Evolutionary conservation across 2,113 vertebrate genomes (phyloP).

Genomic region (Lethenteron camtschaticum): DNA sequence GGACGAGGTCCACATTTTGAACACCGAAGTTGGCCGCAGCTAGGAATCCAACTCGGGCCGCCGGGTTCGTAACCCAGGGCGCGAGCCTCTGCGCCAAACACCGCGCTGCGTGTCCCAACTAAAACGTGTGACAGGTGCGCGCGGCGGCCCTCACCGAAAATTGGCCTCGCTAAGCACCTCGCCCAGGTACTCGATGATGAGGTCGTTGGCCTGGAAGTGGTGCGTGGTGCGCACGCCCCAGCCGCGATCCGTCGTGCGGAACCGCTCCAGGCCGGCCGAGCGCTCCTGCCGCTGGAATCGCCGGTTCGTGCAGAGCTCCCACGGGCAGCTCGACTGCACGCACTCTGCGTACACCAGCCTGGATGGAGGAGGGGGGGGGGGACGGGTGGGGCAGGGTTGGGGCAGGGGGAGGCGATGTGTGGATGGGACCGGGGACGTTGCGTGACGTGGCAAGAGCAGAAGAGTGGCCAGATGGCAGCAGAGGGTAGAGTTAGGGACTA

Average conservation of each 20-base stretch:
- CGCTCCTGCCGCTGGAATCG: constrained; percentile 84
- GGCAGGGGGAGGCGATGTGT: neutral
- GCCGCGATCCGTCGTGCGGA: constrained; percentile 63
- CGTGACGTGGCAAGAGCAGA: neutral
- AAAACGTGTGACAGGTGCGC: no score
- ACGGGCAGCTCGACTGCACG: constrained; percentile 70
- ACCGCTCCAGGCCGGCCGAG: constrained; percentile 84
- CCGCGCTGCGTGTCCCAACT: no score
- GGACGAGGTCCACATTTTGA: no score
- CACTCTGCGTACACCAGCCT: constrained; percentile 98
- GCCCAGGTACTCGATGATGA: constrained; percentile 93
- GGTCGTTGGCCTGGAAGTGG: constrained; percentile 57
- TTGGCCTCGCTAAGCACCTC: constrained; percentile 75
- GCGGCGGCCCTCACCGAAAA: neutral
- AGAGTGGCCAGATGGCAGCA: neutral
- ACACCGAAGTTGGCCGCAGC: no score
- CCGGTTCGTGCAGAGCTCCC: constrained; percentile 73
- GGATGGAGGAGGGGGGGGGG: neutral
- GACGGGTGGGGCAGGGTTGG: neutral
- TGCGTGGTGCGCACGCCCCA: constrained; percentile 97
- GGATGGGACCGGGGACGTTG: neutral
- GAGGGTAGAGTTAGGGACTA: neutral
- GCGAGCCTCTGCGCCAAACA: no score
- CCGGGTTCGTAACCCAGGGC: no score
- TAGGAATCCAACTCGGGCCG: no score